Evolutionary conservation across 2,888 invertebrate species (phyloP), one percentile per base, ranked within the genome.

Genomic region (Acleris literana): DNA sequence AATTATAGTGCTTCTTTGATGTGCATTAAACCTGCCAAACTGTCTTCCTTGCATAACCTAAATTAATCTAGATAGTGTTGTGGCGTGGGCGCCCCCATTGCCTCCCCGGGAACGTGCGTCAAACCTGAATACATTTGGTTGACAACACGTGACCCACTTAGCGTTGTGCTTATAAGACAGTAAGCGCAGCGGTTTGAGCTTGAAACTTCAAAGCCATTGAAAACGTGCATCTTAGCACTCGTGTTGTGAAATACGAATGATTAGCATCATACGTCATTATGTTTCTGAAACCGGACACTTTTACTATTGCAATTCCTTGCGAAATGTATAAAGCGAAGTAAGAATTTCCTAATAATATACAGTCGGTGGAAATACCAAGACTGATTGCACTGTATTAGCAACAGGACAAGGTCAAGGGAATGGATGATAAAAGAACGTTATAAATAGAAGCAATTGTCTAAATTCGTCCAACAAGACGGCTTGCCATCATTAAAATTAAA

Each of bases 361-460:
- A 39, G 39, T 39, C 39, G 20, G 49, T 20, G 18, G 20, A 48
- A 55, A 13, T 13, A 39, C 39, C 33, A 11, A 7, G 22, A 18
- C 25, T 9, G 20, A 59, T 52, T 64, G 17, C 46, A 53, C 39
- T 48, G 22, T 48, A 59, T n/a, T 48, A 22, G 48, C 48, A 59
- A 29, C 59, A 39, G 7, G 11, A 44, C 49, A 49, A 59, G 58
- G 49, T 16, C 49, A 29, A 33, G 39, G 39, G 51, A 54, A 48
- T 48, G 54, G 39, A 46, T 20, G 17, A 56, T 60, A 18, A 59
- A 64, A 64, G 20, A 60, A 22, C 17, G 29, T 39, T 66, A 62
- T 48, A 57, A 66, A 66, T 66, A 62, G 61, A 49, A 55, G 17
- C 61, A 61, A 56, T 64, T 43, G 54, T 56, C 57, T 66, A 62